Evolutionary conservation across 2,888 invertebrate genomes (phyloP), one percentile per base, ranked within the genome.

Genomic region (Vesta saturnalis): DNA sequence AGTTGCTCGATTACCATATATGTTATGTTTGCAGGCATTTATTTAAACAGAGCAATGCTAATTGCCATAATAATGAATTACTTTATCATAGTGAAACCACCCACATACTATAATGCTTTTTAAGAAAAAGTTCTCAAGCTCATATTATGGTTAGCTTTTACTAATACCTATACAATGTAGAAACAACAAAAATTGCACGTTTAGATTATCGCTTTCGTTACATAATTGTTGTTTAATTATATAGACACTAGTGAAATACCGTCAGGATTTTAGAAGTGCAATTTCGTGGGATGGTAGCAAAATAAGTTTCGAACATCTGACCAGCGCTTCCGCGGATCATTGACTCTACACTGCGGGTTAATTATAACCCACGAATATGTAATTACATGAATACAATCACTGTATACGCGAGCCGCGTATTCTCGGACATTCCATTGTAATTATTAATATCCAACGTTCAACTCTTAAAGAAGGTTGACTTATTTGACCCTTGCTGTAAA

Each of bases 361-460:
- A 83, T 83, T 83, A 83, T 82, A 83, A 82, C 81, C 82, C 81
- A 83, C 82, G 82, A 83, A 83, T 82, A 83, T 82, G 81, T 83
- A 83, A 83, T 83, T 83, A 83, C 82, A 80, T 75, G 82, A 83
- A 82, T 78, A 83, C 83, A 83, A 83, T 83, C 82, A 82, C 80
- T 82, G 80, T 80, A 81, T 73, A 74, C 72, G 75, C 75, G 74
- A 76, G 74, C 73, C 74, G 76, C 76, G 74, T 75, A 74, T 77
- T 77, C 76, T 76, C 75, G 75, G 76, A 76, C 76, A 76, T 76
- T 76, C 76, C 76, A 74, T 69, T 69, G 75, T 75, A 76, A 77
- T 77, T 77, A 77, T 77, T 76, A 77, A 77, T 77, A 77, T 73
- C 76, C 56, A 63, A 23, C 63, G 66, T 57, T 66, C 69, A 49